phyloP scores from a whole-genome alignment of 1,140 invertebrate genomes.

The Trinorchestia longiramus region DNA sequence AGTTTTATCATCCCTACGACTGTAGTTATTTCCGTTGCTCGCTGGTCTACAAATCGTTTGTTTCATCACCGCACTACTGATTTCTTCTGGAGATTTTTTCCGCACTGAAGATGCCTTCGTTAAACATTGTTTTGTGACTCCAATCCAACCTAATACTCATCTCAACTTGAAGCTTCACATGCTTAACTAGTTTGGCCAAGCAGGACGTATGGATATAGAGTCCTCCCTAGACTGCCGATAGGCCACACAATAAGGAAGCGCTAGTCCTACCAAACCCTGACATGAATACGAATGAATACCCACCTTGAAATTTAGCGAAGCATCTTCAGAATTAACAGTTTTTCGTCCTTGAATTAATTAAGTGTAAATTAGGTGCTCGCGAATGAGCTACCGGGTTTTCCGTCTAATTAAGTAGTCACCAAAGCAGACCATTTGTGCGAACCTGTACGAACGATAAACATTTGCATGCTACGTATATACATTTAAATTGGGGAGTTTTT shows the following conservation, averaged over 20 bases:
- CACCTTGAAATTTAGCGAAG: not conserved
- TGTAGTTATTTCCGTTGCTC: not conserved
- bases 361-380: not conserved
- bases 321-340: not conserved
- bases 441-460: not conserved
- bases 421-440: not conserved
- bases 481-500: not conserved
- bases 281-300: not conserved
- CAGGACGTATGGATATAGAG: not conserved
- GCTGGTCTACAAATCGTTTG: not conserved
- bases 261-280: not conserved
- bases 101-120: not conserved
- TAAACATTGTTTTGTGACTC: not conserved
- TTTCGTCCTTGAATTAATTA: not conserved
- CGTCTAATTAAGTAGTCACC: not conserved
- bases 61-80: not conserved
- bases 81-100: too few species aligned
- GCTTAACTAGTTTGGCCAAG: too few species aligned
- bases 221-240: not conserved
- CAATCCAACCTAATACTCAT: too few species aligned
- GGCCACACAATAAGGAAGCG: not conserved
- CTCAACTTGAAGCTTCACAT: too few species aligned
- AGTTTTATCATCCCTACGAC: not conserved
- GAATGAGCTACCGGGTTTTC: not conserved
- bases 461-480: not conserved